Evolutionary conservation across 1,140 invertebrate genomes (phyloP).

Genomic region (Microplitis demolitor): DNA sequence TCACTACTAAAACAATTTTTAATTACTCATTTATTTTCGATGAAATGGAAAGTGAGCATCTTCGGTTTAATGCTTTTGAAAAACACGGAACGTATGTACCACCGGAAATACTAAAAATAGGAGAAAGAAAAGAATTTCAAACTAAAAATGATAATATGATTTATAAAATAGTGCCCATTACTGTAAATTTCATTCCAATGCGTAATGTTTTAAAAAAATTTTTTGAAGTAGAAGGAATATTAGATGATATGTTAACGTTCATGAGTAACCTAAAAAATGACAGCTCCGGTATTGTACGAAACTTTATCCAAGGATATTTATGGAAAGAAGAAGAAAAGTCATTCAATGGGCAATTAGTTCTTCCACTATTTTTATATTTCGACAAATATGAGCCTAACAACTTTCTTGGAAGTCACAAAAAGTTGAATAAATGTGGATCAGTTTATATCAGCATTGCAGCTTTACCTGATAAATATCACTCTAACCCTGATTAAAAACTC

Average conservation of each 20-base stretch:
- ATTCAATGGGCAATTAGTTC: conserved; percentile 33
- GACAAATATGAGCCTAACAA: conserved; percentile 31
- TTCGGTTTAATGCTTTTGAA: conserved; percentile 27
- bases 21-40: not conserved
- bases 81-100: conserved; percentile 23
- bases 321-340: conserved; percentile 32
- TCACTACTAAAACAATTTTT: conserved; percentile 12
- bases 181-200: conserved; percentile 4
- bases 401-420: conserved; percentile 36
- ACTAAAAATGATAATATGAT: not conserved
- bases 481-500: too few relatives aligned
- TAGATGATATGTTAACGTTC: not conserved
- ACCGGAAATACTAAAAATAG: conserved; percentile 18
- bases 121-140: not conserved
- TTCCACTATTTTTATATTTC: conserved; percentile 43
- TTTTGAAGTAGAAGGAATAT: conserved; percentile 13
- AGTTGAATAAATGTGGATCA: conserved; percentile 41
- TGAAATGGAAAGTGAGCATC: conserved; percentile 25
- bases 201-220: conserved; percentile 17
- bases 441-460: conserved; percentile 40
- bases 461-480: conserved; percentile 38
- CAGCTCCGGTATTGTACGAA: conserved; percentile 28
- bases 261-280: conserved; percentile 11
- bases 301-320: conserved; percentile 42
- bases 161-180: conserved; percentile 3